A percentile compares a stretch with the other conserved stretches of the same genome.
These are phyloP conservation scores for Crepidodera aurea DNA, from an alignment of 2,888 invertebrate genomes.

Conservation along the genomic window DNA sequence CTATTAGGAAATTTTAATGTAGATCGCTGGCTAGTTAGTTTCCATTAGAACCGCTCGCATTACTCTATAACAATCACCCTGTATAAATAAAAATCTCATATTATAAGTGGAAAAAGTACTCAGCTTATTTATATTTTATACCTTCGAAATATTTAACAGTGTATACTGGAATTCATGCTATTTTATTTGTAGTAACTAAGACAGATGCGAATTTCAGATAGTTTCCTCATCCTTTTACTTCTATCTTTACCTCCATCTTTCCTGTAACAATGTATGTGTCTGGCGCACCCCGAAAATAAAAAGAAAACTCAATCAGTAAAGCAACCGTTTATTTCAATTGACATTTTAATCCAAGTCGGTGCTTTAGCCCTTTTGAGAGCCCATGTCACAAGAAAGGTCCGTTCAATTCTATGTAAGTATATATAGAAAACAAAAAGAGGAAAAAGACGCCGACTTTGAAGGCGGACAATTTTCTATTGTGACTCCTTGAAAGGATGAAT, in stretches of 20 bases:
- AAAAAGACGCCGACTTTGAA: conserved; percentile 23
- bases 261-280: conserved; percentile 27
- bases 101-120: too few species aligned
- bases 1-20: too few species aligned
- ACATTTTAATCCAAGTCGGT: conserved; percentile 42
- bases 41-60: too few species aligned
- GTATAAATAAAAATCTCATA: too few species aligned
- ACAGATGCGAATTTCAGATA: conserved; percentile 4
- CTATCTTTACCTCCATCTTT: conserved; percentile 18
- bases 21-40: too few species aligned
- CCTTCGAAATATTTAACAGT: too few species aligned
- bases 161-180: too few species aligned
- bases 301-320: conserved; percentile 36
- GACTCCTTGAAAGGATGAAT: conserved; percentile 27
- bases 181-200: not conserved
- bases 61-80: too few species aligned
- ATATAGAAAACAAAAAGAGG: conserved; percentile 11
- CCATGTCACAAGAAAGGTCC: conserved; percentile 23
- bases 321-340: conserved; percentile 45
- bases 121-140: too few species aligned
- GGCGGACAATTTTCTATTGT: conserved; percentile 29
- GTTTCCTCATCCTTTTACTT: conserved; percentile 9
- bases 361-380: conserved; percentile 29
- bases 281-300: conserved; percentile 25
- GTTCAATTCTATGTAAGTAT: conserved; percentile 1